Conservation (phyloP, 2,113 vertebrate genomes). For the Rana temporaria region DNA sequence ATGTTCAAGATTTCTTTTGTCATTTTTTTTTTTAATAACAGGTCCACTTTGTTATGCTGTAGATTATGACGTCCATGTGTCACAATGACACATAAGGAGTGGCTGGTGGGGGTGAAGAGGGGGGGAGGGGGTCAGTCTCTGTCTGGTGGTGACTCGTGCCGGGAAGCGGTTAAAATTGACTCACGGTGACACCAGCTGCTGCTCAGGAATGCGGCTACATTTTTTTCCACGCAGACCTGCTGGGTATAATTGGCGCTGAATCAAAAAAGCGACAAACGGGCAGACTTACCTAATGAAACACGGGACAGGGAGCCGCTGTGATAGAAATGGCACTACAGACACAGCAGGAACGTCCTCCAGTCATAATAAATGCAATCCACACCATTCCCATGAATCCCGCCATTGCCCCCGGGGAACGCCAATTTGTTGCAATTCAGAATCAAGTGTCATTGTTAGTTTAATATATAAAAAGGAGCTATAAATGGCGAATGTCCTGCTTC, state of each 20-base stretch:
- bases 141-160: background rate
- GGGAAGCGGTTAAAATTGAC: background rate
- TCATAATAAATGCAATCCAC: conserved; percentile 20
- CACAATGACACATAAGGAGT: too few species aligned
- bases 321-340: background rate
- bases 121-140: too few species aligned
- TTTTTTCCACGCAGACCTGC: conserved; percentile 10
- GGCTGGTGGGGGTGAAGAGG: too few species aligned
- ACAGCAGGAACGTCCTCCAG: background rate
- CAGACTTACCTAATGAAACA: background rate
- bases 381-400: background rate
- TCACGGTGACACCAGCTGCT: conserved; percentile 22
- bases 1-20: too few species aligned
- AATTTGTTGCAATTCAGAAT: background rate
- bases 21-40: too few species aligned
- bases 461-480: background rate
- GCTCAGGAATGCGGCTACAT: conserved; percentile 33
- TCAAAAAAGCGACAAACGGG: background rate
- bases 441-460: conserved; percentile 10
- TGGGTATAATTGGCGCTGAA: conserved; percentile 6
- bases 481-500: background rate
- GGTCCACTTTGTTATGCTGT: too few species aligned
- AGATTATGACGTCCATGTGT: too few species aligned
- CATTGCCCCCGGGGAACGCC: background rate
- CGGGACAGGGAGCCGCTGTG: background rate